These are phyloP conservation scores for Coelinius sp. DNA, from an alignment of 2,888 invertebrate genomes.

Conservation along the genomic window DNA sequence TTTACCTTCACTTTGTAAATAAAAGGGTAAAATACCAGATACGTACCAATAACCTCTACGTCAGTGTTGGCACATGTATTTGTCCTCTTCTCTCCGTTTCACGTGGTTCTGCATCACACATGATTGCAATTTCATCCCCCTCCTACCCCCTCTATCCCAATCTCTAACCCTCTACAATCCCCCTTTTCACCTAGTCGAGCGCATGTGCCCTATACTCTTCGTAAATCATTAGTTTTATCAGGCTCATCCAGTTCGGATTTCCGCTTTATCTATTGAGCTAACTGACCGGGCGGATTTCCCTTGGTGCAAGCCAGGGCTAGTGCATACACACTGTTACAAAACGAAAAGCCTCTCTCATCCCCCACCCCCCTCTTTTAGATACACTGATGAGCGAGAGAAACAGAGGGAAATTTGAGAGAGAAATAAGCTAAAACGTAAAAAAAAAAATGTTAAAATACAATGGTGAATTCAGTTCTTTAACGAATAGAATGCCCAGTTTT, in stretches of 20 bases:
- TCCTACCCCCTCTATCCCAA: no score
- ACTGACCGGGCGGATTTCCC: constrained; percentile 53
- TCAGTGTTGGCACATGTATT: constrained; percentile 22
- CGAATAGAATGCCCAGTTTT: constrained; percentile 21
- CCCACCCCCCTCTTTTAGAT: not conserved
- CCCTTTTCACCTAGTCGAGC: constrained; percentile 23
- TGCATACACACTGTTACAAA: constrained; percentile 17
- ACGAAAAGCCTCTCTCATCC: not conserved
- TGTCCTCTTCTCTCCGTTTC: constrained; percentile 6
- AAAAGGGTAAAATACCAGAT: constrained; percentile 16
- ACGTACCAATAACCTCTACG: constrained; percentile 27
- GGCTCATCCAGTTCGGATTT: constrained; percentile 66
- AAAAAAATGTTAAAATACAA: constrained; percentile 59
- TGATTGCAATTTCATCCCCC: not conserved
- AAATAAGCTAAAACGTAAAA: constrained; percentile 25
- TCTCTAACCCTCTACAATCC: no score
- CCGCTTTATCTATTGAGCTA: constrained; percentile 66
- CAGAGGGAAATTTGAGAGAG: constrained; percentile 10
- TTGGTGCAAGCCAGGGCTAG: constrained; percentile 18
- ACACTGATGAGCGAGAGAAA: constrained; percentile 16
- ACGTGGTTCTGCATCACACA: constrained; percentile 18
- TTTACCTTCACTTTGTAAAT: constrained; percentile 13
- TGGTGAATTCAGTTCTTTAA: constrained; percentile 49
- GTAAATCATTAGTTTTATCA: constrained; percentile 70
- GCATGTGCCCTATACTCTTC: constrained; percentile 44